Evolutionary conservation across 2,797 vertebrate species (phyloP), one percentile per base, ranked within the genome.

Genomic region (Bufotes viridis): DNA sequence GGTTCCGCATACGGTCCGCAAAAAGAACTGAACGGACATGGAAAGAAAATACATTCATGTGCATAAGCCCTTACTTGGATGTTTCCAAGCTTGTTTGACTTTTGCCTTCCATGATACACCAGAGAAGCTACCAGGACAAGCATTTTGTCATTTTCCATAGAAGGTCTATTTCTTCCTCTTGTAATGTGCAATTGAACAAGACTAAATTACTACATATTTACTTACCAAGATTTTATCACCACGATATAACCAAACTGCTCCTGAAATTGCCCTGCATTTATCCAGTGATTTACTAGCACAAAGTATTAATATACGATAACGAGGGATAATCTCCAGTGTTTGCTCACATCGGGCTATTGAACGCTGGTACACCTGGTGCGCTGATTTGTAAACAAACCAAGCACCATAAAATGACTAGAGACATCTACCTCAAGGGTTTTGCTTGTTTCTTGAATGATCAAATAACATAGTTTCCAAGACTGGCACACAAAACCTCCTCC

Each of bases 301-400:
- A 17, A 60, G 69, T 60, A 42, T 63, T 84, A 53, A 61, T 76
- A 84, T 11, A 12, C 12, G 34, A 70, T 60, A 76, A 61, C 78
- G n/a, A 85, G 22, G 75, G 75, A n/a, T 51, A 53, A 76, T 70
- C 74, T 58, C 51, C 81, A 72, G 72, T 88, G 74, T 88, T 88
- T 88, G 87, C 87, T 84, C 26, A 78, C 29, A 80, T 69, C 20
- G 53, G 63, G 81, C 61, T 57, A 88, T 69, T 78, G 65, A 67
- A 78, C 74, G 70, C 42, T n/a, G 82, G 63, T 14, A 57, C 87
- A 88, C 81, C 87, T 84, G 87, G 74, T 83, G 51, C 29, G 22
- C 72, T 61, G 57, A 76, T 85, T 63, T 78, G 29, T 76, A 76
- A 51, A 78, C 72, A 84, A 65, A 51, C 67, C 0, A 55, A 61